Evolutionary conservation across 2,888 invertebrate species (phyloP), one percentile per base, ranked within the genome.

Genomic region (Resseliella maxima): DNA sequence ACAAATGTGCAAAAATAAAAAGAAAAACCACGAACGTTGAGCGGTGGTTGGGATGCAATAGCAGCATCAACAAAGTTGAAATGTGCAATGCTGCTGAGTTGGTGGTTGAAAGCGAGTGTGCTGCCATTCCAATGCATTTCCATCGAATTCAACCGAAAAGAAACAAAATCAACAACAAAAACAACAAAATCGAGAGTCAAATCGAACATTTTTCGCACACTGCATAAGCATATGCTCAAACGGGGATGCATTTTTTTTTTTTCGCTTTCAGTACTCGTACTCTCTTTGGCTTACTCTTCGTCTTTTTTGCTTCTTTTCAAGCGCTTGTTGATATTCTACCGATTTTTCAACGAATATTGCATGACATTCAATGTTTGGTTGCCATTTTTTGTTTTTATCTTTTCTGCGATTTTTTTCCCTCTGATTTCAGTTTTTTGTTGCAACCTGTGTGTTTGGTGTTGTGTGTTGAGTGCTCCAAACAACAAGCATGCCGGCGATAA

Each of bases 101-200:
- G 72, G 72, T 72, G 72, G 72, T 72, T 72, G 72, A 72, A 72
- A 72, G 72, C 72, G 72, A n/a, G n/a, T 72, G 72, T 72, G 72
- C 31, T 27, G 27, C 59, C 15, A 24, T 24, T 72, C 31, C 72
- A 31, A 72, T 72, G 72, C 72, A 72, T 72, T 72, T 31, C 10
- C 72, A 72, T 72, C n/a, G 59, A 59, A 59, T 72, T 31, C 21
- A 59, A 59, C 6, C 27, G 27, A 59, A 59, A 12, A 15, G 72
- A 15, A 50, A 50, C 18, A 50, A 50, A 21, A 50, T 15, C 6
- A 50, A 50, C 3, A 18, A 50, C 0, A 35, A n/a, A 59, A 10
- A n/a, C 2, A 24, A n/a, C n/a, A 24, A n/a, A 59, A 24, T 24
- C 59, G n/a, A 6, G 50, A 41, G 5, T 5, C 50, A 50, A n/a